Conservation (phyloP, 2,113 vertebrate genomes). For the Nerophis ophidion region DNA sequence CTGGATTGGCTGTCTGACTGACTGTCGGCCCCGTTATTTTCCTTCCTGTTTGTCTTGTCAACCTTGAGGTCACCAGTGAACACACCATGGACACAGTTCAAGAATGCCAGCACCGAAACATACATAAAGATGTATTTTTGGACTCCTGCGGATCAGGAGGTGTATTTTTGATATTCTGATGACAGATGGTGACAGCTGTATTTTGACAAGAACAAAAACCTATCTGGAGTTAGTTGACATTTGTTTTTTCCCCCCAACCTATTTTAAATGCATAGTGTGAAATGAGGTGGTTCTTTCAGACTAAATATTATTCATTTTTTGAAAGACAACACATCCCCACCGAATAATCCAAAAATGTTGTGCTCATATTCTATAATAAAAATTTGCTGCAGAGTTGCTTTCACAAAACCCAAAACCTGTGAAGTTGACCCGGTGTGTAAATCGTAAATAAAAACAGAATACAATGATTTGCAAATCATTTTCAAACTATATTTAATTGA, state of each 20-base stretch:
- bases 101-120: not conserved
- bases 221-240: no score
- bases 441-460: no score
- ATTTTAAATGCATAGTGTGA: not conserved
- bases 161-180: not conserved
- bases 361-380: not conserved
- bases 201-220: not conserved
- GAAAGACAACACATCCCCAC: not conserved
- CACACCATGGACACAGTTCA: slow-evolving; percentile 4
- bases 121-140: not conserved
- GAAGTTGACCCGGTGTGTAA: no score
- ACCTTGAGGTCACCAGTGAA: slow-evolving; percentile 42
- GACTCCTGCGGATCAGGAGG: not conserved
- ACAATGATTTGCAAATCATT: no score
- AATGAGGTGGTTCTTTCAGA: not conserved
- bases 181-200: not conserved
- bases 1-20: slow-evolving; percentile 68
- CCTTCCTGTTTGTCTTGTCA: slow-evolving; percentile 64
- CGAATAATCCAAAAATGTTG: not conserved
- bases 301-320: not conserved
- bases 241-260: not conserved
- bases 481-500: no score
- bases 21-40: slow-evolving; percentile 61
- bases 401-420: no score
- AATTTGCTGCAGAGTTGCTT: not conserved